Percentiles rank a stretch among this genome's conserved stretches.
phyloP scores from a whole-genome alignment of 2,888 invertebrate species.

The Trilocha varians region DNA sequence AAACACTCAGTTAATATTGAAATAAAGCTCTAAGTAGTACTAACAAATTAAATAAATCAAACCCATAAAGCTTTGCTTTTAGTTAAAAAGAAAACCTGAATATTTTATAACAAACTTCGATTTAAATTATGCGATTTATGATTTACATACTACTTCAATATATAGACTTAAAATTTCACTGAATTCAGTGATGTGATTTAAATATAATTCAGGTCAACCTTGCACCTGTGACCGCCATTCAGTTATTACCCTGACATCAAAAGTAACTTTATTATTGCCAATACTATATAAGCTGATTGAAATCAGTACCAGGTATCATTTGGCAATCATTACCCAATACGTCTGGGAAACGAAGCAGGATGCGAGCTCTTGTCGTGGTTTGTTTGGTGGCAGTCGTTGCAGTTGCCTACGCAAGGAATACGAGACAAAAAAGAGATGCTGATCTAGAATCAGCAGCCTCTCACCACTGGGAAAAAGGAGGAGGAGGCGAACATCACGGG shows the following conservation, averaged over 20 bases:
- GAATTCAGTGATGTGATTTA: slow-evolving; percentile 1
- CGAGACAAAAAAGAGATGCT: slow-evolving; percentile 53
- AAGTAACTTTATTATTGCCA: slow-evolving; percentile 51
- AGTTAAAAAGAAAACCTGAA: neutral
- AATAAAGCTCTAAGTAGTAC: too few relatives aligned
- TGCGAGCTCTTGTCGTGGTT: slow-evolving; percentile 44
- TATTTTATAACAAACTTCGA: too few relatives aligned
- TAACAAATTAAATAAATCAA: neutral
- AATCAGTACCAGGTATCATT: slow-evolving; percentile 61
- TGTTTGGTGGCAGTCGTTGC: slow-evolving; percentile 56
- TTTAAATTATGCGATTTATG: too few relatives aligned
- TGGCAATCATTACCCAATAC: slow-evolving; percentile 56
- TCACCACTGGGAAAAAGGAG: slow-evolving; percentile 67
- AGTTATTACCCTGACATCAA: slow-evolving; percentile 61
- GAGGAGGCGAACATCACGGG: slow-evolving; percentile 75
- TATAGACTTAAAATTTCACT: neutral
- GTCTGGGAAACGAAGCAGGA: slow-evolving; percentile 40
- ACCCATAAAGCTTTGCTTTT: neutral
- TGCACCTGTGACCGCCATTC: slow-evolving; percentile 48
- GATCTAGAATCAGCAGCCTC: slow-evolving; percentile 70
- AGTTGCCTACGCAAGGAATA: slow-evolving; percentile 58
- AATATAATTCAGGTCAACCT: slow-evolving; percentile 51
- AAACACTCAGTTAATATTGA: neutral
- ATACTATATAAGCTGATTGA: slow-evolving; percentile 65
- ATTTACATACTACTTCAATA: too few relatives aligned